Conservation (phyloP, 1,140 invertebrate species). For the Armadillidium nasatum region DNA sequence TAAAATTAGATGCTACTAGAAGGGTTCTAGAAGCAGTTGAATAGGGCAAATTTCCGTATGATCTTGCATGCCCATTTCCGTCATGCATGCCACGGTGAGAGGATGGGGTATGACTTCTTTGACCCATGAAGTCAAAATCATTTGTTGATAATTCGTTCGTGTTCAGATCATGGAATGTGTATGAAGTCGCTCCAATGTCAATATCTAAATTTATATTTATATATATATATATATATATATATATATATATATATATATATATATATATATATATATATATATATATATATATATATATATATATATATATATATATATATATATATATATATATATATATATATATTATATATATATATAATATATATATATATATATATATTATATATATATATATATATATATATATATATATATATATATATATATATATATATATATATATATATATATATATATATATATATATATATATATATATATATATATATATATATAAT, state of each 20-base stretch:
- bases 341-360: neutral
- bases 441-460: no score
- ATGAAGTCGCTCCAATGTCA: neutral
- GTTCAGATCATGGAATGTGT: neutral
- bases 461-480: no score
- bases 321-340: conserved; percentile 15
- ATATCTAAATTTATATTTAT: neutral
- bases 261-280: no score
- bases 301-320: conserved; percentile 15
- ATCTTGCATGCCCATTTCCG: neutral
- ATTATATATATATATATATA: no score
- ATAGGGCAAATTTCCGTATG: neutral
- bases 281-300: neutral
- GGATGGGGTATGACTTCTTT: neutral
- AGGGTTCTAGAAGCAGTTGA: neutral
- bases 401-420: no score
- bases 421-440: no score
- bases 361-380: no score
- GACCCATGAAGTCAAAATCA: neutral
- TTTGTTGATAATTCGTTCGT: neutral
- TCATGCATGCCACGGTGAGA: neutral
- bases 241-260: conserved; percentile 14
- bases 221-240: conserved; percentile 11
- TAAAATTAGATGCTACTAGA: no score
- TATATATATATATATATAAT: no score